Conservation (phyloP, 1,140 invertebrate species). For the Homarus americanus region DNA sequence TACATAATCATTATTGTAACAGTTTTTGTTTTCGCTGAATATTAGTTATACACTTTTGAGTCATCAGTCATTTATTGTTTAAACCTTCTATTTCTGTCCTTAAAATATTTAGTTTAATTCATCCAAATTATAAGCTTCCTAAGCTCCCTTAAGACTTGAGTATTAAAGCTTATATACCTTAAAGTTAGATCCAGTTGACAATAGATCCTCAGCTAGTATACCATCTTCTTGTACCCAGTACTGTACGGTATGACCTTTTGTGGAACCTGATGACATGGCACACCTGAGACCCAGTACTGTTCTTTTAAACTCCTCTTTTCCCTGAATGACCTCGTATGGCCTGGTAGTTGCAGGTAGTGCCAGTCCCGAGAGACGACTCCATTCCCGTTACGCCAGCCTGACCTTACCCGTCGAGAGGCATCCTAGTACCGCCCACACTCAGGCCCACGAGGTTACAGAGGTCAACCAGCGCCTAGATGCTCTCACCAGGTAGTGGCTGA, state of each 20-base stretch:
- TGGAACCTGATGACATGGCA: neutral
- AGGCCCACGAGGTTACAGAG: conserved; percentile 56
- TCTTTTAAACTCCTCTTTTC: neutral
- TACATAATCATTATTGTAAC: neutral
- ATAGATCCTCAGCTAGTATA: neutral
- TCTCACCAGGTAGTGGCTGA: conserved; percentile 62
- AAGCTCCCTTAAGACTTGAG: neutral
- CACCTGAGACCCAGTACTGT: neutral
- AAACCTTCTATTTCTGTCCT: neutral
- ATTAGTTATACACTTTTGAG: neutral
- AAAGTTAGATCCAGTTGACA: neutral
- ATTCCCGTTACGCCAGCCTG: conserved; percentile 60
- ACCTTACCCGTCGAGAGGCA: conserved; percentile 61
- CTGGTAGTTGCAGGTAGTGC: conserved; percentile 71
- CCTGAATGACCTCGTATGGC: conserved; percentile 47
- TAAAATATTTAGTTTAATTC: neutral
- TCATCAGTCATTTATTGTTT: neutral
- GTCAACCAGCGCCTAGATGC: conserved; percentile 72
- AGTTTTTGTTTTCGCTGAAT: neutral
- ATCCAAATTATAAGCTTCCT: neutral
- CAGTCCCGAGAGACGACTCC: conserved; percentile 70
- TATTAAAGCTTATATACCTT: neutral
- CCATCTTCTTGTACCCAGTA: neutral
- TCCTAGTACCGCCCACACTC: conserved; percentile 18
- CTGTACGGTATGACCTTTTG: neutral